Conservation (phyloP, 1,140 invertebrate genomes). For the Leptinotarsa undecemlineata region DNA sequence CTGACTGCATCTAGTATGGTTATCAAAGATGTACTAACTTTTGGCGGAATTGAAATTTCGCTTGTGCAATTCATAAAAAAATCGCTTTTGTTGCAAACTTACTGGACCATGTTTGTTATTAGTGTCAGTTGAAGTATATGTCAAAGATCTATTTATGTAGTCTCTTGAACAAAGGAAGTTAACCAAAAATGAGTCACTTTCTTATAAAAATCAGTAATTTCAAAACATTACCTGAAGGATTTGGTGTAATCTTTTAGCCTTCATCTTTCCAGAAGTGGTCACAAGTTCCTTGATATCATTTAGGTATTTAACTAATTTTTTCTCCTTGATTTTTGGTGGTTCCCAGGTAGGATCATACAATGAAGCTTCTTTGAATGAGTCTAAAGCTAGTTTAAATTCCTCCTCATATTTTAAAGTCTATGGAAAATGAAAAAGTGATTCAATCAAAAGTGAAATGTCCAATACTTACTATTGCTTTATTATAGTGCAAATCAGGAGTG, state of each 20-base stretch:
- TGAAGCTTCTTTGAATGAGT: conserved; percentile 69
- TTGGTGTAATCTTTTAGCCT: conserved; percentile 69
- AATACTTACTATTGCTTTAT: conserved; percentile 77
- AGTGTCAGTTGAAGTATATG: too few relatives aligned
- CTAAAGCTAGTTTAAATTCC: conserved; percentile 70
- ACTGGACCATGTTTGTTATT: too few relatives aligned
- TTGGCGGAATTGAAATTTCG: too few relatives aligned
- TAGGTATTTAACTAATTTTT: conserved; percentile 70
- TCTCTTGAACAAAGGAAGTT: too few relatives aligned
- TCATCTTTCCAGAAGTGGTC: conserved; percentile 73
- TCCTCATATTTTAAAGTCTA: conserved; percentile 83
- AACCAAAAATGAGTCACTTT: too few relatives aligned
- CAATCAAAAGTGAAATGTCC: neutral
- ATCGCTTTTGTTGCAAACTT: too few relatives aligned
- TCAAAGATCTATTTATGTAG: too few relatives aligned
- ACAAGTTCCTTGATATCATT: conserved; percentile 67
- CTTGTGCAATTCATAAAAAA: too few relatives aligned
- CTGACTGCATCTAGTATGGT: too few relatives aligned
- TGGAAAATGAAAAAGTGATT: conserved; percentile 32
- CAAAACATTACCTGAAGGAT: conserved; percentile 62
- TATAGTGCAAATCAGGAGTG: conserved; percentile 83
- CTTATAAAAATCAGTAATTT: too few relatives aligned
- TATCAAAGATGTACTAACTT: too few relatives aligned
- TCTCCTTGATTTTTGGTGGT: conserved; percentile 64
- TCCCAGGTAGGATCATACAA: conserved; percentile 77